Percentiles rank a stretch among this genome's conserved stretches.
Conservation (phyloP, 2,113 vertebrate genomes). For the Proteles cristata region DNA sequence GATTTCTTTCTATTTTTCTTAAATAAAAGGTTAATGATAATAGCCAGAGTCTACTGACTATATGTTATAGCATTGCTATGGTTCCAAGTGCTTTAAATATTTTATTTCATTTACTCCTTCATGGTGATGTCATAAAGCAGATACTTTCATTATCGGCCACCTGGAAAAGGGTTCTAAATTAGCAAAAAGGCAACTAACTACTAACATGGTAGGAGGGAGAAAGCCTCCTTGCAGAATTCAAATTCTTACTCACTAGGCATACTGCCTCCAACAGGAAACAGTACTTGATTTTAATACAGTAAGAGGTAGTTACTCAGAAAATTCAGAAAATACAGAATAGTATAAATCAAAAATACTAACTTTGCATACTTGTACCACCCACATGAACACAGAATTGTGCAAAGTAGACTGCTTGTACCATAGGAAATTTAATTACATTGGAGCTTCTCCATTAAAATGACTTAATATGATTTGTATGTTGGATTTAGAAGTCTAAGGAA, state of each 20-base stretch:
- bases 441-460: background rate
- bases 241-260: conserved; percentile 17
- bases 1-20: background rate
- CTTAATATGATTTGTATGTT: background rate
- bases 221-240: background rate
- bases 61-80: background rate
- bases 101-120: conserved; percentile 23
- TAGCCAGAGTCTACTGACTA: background rate
- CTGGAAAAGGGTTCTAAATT: background rate
- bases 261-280: background rate
- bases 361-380: background rate
- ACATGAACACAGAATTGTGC: background rate
- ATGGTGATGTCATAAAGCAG: background rate
- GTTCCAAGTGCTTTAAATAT: background rate
- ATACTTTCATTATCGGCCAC: background rate
- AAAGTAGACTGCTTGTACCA: background rate
- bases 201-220: background rate
- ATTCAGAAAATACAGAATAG: background rate
- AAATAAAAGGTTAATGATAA: background rate
- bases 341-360: conserved; percentile 13
- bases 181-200: conserved; percentile 20
- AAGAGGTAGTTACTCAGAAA: background rate
- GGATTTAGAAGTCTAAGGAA: background rate
- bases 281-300: background rate
- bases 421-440: background rate